These are phyloP conservation scores for Drosophila bifasciata DNA, from an alignment of 1,140 invertebrate species.

Conservation along the genomic window DNA sequence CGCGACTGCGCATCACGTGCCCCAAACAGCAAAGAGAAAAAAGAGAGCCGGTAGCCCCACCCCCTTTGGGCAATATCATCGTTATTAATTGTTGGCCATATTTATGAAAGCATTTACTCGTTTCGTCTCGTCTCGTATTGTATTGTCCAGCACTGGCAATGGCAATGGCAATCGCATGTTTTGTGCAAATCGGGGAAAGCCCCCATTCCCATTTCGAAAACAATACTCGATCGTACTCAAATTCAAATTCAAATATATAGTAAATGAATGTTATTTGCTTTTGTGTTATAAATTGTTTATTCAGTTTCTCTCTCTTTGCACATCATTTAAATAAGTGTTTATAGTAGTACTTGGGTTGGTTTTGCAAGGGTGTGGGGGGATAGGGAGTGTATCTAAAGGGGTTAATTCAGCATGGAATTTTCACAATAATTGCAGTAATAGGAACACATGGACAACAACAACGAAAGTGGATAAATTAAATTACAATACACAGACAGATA, in stretches of 20 bases:
- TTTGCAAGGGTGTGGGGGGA: constrained; percentile 17
- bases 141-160: too few relatives aligned
- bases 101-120: constrained; percentile 30
- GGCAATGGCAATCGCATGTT: constrained; percentile 37
- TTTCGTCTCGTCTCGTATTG: neutral
- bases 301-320: constrained; percentile 66
- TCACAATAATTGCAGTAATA: constrained; percentile 72
- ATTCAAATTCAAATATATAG: constrained; percentile 17
- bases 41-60: too few relatives aligned
- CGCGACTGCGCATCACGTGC: constrained; percentile 65
- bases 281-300: constrained; percentile 81
- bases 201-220: too few relatives aligned
- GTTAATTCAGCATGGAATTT: constrained; percentile 62
- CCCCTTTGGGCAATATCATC: neutral
- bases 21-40: constrained; percentile 12
- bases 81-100: constrained; percentile 45
- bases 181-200: neutral
- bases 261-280: constrained; percentile 22
- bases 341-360: constrained; percentile 48
- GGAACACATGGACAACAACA: constrained; percentile 66
- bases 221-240: neutral
- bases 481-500: too few relatives aligned
- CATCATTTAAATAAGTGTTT: constrained; percentile 75
- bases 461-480: constrained; percentile 16
- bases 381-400: constrained; percentile 45